Percentiles rank a stretch among this genome's conserved stretches.
These are phyloP conservation scores for Sinopyrophorus schimmeli DNA, from an alignment of 2,888 invertebrate species.

Conservation along the genomic window DNA sequence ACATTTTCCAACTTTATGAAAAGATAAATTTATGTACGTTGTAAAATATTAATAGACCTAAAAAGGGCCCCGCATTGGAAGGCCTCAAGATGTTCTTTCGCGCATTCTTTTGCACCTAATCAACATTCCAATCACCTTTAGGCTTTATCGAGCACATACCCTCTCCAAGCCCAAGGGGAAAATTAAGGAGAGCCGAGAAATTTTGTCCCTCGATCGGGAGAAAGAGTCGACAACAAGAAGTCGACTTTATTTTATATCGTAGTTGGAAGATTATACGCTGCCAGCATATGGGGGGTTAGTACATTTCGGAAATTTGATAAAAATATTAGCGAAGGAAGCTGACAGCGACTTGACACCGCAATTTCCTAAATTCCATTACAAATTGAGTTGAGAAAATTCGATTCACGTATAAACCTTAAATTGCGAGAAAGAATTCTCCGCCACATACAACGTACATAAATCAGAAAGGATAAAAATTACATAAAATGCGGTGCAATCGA, in stretches of 20 bases:
- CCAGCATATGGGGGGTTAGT: conserved; percentile 9
- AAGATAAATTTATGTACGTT: conserved; percentile 34
- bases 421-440: not conserved
- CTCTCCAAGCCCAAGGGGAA: conserved; percentile 52
- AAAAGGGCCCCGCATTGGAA: conserved; percentile 10
- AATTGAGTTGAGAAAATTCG: conserved; percentile 1
- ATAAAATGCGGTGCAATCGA: not conserved
- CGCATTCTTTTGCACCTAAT: conserved; percentile 48
- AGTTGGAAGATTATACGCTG: conserved; percentile 12
- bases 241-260: conserved; percentile 8
- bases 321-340: conserved; percentile 10
- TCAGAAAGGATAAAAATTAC: not conserved
- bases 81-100: conserved; percentile 38
- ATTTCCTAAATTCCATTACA: conserved; percentile 11
- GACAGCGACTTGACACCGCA: conserved; percentile 7
- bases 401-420: not conserved
- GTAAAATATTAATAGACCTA: conserved; percentile 40
- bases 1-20: conserved; percentile 30
- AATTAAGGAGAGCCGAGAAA: conserved; percentile 54
- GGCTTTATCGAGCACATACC: conserved; percentile 51
- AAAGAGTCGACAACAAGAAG: conserved; percentile 4
- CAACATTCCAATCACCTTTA: conserved; percentile 55
- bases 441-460: conserved; percentile 2
- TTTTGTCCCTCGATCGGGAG: conserved; percentile 35
- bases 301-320: conserved; percentile 13